These are phyloP conservation scores for Prunella himalayana DNA, from an alignment of 2,113 vertebrate genomes.

Conservation along the genomic window DNA sequence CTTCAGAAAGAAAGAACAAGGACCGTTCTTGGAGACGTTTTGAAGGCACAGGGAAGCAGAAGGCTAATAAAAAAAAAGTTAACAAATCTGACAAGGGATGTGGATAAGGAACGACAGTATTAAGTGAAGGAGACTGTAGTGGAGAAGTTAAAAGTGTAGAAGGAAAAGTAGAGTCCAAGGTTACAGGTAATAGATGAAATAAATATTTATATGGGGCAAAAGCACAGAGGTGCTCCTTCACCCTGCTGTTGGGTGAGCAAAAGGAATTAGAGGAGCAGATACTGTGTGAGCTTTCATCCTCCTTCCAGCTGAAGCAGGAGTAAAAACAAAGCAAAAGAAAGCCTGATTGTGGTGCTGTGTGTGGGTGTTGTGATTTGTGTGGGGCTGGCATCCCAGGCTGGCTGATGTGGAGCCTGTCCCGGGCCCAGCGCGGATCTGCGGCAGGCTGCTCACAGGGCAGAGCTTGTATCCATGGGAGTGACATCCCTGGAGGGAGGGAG, in stretches of 20 bases:
- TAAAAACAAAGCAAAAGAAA: not conserved
- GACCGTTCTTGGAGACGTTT: not conserved
- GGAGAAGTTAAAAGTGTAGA: not conserved
- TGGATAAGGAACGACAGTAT: not conserved
- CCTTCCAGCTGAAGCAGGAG: not conserved
- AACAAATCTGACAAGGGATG: not conserved
- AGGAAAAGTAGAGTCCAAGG: not conserved
- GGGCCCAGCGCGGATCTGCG: rapidly evolving
- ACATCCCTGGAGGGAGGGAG: rapidly evolving
- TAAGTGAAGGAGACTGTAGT: not conserved
- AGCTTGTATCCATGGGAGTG: rapidly evolving
- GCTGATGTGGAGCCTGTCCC: not conserved
- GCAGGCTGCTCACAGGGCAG: not conserved
- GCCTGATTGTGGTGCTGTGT: not conserved
- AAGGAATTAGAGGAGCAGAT: not conserved
- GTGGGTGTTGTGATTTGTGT: not conserved
- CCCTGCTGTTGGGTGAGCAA: not conserved
- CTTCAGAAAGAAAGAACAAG: not conserved
- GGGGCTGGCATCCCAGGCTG: rapidly evolving
- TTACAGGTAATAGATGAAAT: not conserved
- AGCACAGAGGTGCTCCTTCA: not conserved
- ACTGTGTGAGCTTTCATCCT: not conserved
- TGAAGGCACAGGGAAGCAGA: not conserved
- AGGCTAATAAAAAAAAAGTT: not conserved
- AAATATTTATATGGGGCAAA: not conserved